phyloP scores from a whole-genome alignment of 2,888 invertebrate species.

The Campopleginae sp. region DNA sequence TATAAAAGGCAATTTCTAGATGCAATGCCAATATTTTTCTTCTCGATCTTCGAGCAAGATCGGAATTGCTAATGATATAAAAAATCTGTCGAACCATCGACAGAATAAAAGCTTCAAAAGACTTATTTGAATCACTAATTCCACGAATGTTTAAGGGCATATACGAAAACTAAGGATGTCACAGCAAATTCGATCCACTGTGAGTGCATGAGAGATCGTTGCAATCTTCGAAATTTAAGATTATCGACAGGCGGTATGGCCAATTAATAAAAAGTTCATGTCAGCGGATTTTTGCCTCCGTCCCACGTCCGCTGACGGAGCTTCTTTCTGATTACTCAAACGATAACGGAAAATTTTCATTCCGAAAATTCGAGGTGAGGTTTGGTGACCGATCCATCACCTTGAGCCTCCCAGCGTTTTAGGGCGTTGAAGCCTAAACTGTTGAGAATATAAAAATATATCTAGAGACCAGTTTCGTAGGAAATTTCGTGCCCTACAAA shows the following conservation, averaged over 20 bases:
- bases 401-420: too few species aligned
- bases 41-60: not conserved
- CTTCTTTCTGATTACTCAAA: too few species aligned
- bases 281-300: too few species aligned
- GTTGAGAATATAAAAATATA: not conserved
- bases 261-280: too few species aligned
- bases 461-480: not conserved
- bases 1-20: not conserved
- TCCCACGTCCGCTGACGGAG: too few species aligned
- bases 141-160: not conserved
- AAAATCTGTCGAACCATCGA: not conserved
- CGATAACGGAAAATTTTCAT: too few species aligned
- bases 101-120: not conserved
- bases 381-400: too few species aligned
- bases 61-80: not conserved
- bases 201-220: too few species aligned
- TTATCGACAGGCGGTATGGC: too few species aligned
- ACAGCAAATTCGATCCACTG: too few species aligned
- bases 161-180: not conserved
- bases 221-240: too few species aligned
- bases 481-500: not conserved
- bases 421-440: not conserved
- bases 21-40: constrained; percentile 2
- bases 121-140: not conserved
- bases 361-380: too few species aligned